Evolutionary conservation across 2,113 vertebrate species (phyloP).

Genomic region (Arothron firmamentum): DNA sequence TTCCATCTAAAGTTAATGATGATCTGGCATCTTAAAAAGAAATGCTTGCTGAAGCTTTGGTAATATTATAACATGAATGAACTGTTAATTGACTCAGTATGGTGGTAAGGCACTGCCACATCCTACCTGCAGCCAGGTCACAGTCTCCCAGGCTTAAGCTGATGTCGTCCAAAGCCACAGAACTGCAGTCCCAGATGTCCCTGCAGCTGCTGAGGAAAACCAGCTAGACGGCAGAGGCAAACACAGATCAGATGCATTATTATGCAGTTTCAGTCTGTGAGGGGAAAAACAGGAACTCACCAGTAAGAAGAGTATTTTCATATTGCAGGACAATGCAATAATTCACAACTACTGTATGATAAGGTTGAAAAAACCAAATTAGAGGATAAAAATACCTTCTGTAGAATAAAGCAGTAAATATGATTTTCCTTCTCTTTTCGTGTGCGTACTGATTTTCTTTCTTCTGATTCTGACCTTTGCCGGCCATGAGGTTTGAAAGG

Average conservation of each 20-base stretch:
- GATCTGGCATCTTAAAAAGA: neutral
- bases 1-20: neutral
- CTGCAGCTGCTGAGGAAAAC: constrained; percentile 89
- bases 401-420: neutral
- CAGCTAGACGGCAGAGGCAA: constrained; percentile 71
- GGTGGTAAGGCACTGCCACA: neutral
- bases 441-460: neutral
- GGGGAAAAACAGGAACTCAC: too few relatives aligned
- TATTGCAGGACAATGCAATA: too few relatives aligned
- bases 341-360: too few relatives aligned
- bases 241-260: neutral
- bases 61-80: neutral
- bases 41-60: too few relatives aligned
- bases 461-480: constrained; percentile 77
- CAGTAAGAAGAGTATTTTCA: too few relatives aligned
- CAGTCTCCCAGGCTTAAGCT: constrained; percentile 84
- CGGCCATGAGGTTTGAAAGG: constrained; percentile 83
- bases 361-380: too few relatives aligned
- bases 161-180: constrained; percentile 90
- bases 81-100: neutral
- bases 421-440: neutral
- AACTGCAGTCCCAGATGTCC: constrained; percentile 91
- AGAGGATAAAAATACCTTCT: too few relatives aligned
- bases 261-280: too few relatives aligned
- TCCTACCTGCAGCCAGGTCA: constrained; percentile 71